phyloP scores from a whole-genome alignment of 2,113 vertebrate species.

The Electrona antarctica region DNA sequence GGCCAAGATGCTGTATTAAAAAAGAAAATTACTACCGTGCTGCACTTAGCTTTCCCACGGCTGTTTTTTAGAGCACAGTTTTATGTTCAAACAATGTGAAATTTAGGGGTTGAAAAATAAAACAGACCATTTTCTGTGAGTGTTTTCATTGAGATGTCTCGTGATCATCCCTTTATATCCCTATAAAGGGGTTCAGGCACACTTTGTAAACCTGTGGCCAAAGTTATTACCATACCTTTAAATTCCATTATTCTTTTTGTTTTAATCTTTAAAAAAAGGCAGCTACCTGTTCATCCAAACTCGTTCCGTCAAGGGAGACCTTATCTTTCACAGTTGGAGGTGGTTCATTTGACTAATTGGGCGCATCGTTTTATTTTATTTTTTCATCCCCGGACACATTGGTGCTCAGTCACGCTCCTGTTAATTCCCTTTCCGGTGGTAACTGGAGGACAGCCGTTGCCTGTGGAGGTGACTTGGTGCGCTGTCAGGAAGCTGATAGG shows the following conservation, averaged over 20 bases:
- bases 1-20: conserved; percentile 50
- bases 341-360: conserved; percentile 48
- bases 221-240: too few relatives aligned
- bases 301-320: conserved; percentile 28
- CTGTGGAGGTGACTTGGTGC: conserved; percentile 25
- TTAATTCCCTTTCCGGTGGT: conserved; percentile 27
- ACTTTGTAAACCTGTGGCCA: not conserved
- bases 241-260: not conserved
- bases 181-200: not conserved
- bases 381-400: conserved; percentile 9
- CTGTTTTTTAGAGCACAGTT: conserved; percentile 9
- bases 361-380: not conserved
- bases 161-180: too few relatives aligned
- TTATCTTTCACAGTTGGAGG: conserved; percentile 25
- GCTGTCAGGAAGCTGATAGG: conserved; percentile 11
- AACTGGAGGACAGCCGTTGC: conserved; percentile 23
- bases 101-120: too few relatives aligned
- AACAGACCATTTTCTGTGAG: too few relatives aligned
- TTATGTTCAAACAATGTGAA: too few relatives aligned
- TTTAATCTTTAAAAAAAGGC: too few relatives aligned
- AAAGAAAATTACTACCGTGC: conserved; percentile 32
- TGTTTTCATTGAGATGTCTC: too few relatives aligned
- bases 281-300: not conserved
- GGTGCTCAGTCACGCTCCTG: conserved; percentile 11
- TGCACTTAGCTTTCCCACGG: not conserved